Percentiles rank a stretch among this genome's conserved stretches.
Conservation (phyloP, 2,113 vertebrate species). For the Varanus komodoensis region DNA sequence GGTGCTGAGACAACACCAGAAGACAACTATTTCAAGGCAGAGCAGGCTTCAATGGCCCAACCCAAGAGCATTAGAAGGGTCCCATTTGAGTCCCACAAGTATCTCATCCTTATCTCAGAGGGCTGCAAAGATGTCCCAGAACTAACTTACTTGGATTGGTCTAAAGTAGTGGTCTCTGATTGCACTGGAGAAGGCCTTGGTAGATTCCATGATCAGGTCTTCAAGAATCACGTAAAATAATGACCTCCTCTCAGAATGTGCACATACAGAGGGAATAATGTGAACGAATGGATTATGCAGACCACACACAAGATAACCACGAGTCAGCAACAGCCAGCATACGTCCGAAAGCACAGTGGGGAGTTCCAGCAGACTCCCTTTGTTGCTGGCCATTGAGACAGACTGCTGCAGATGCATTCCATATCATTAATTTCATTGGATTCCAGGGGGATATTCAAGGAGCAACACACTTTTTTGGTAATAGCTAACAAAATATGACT, state of each 20-base stretch:
- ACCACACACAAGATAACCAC: neutral
- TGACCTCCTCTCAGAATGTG: neutral
- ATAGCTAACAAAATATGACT: neutral
- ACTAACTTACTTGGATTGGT: too few species aligned
- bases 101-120: too few species aligned
- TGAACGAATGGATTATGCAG: constrained; percentile 2
- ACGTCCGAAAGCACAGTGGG: neutral
- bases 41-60: too few species aligned
- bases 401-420: neutral
- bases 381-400: neutral
- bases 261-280: neutral
- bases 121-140: too few species aligned
- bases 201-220: neutral
- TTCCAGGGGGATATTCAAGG: neutral
- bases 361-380: neutral
- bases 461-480: neutral
- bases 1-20: too few species aligned
- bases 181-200: neutral
- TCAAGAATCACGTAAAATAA: neutral
- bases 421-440: constrained; percentile 11
- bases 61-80: too few species aligned
- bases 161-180: neutral
- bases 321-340: neutral
- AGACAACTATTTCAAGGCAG: too few species aligned
- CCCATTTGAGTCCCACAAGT: too few species aligned